Evolutionary conservation across 2,888 invertebrate species (phyloP), one percentile per base, ranked within the genome.

Genomic region (Brachypalpus laphriformis): DNA sequence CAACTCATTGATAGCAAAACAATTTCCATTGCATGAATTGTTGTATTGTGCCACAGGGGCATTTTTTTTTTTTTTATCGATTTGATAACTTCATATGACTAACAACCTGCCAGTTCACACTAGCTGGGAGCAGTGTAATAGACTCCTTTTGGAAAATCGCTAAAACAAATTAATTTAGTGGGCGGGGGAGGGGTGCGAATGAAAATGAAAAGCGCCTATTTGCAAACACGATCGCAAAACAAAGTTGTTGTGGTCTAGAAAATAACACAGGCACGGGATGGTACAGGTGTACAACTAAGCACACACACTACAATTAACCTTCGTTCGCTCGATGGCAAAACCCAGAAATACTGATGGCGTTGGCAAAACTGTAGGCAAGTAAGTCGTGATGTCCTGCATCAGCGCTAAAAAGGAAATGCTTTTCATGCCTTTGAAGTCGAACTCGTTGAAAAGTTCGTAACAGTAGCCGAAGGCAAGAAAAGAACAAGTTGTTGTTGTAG

Each of bases 231-330:
- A 83, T 74, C 49, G 51, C 47, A 49, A 49, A 63, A 68, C 40
- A 78, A 78, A 78, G 56, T 77, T 68, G 37, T 56, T 82, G 77
- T 77, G 77, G 82, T 82, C 72, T 77, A 68, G 59, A 68, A 78
- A 56, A 49, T 37, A 77, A 42, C 40, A 45, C 72, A 54, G 78
- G 78, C 34, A 83, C 78, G 18, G 74, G 18, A 59, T 74, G 82
- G 78, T 83, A 83, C 82, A 37, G 16, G 40, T 51, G n/a, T 51
- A 42, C 25, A 56, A 56, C 20, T 20, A 31, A 3, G 40, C 47
- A 75, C 70, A 75, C 57, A 77, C 51, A 66, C 49, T 16, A 51
- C 72, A 74, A 78, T 57, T 78, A 83, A 83, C 82, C 82, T 83
- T 83, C 78, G 34, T 9, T 66, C 42, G 31, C 9, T 25, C 14